Conservation (phyloP, 1,140 invertebrate genomes). For the Laupala kohalensis region DNA sequence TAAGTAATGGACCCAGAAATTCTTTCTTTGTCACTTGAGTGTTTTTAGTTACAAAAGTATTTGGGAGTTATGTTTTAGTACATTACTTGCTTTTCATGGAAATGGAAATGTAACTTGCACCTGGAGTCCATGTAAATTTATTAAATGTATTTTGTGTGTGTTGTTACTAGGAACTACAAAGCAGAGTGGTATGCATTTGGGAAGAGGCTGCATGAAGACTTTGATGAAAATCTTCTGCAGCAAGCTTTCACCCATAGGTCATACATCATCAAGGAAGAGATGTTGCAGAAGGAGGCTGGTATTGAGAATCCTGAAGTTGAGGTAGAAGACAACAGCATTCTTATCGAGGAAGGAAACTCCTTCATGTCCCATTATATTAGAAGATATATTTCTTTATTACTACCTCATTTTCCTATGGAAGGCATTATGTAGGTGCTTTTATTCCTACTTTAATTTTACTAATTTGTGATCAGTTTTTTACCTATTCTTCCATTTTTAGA, state of each 20-base stretch:
- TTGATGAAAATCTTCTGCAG: constrained; percentile 52
- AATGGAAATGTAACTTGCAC: not conserved
- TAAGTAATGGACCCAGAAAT: no score
- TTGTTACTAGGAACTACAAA: constrained; percentile 70
- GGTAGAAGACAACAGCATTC: constrained; percentile 49
- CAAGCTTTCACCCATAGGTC: constrained; percentile 68
- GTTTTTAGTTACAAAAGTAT: no score
- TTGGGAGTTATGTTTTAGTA: not conserved
- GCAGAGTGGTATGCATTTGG: constrained; percentile 81
- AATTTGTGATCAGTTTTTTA: not conserved
- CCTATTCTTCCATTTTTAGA: not conserved
- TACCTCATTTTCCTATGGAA: constrained; percentile 60
- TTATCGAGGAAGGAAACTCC: constrained; percentile 49
- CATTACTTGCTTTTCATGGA: not conserved
- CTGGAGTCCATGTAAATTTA: not conserved
- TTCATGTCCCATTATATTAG: constrained; percentile 43
- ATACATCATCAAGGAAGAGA: constrained; percentile 58
- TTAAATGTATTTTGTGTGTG: not conserved
- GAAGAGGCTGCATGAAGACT: constrained; percentile 70
- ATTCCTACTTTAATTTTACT: no score
- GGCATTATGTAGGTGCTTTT: constrained; percentile 39
- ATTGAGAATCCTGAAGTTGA: constrained; percentile 43
- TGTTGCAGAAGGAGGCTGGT: constrained; percentile 51
- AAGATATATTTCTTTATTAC: constrained; percentile 41
- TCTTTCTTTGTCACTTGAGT: no score